Base-by-base conservation (phyloP, 2,888 invertebrate genomes). In the Tricholauxania praeusta region DNA sequence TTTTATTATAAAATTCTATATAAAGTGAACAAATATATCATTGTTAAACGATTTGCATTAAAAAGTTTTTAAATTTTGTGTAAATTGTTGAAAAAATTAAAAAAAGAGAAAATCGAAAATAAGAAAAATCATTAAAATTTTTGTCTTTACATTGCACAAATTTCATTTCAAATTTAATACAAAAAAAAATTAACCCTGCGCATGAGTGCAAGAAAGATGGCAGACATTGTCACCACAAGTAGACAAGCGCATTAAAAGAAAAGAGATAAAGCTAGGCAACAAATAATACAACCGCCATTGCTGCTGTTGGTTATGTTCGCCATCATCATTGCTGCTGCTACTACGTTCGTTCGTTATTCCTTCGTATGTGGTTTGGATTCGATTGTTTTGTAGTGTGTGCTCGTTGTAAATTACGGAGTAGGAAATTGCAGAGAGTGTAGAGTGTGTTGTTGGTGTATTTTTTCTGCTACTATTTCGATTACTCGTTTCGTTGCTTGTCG, bases 81-180 rank as follows among this genome's bases (percentile, higher is more conserved):
- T 17, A 10, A 62, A 53, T 6, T 62, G 14, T 48, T 39, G 10
- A 39, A 53, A 55, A 53, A 74, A 73, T 39, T 55, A 4, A 55
- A 49, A 17, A 66, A 64, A 73, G 63, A 67, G 57, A 74, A 75
- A 73, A 71, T 64, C 47, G 47, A 72, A 72, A 75, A 71, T 76
- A 74, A 52, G 75, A 77, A 78, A 79, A 78, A 76, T 77, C 78
- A 74, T 76, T 80, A 78, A 79, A 79, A 78, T 75, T 77, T 79
- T 78, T 79, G 68, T 64, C 74, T 82, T 79, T 81, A 75, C 79
- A 79, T 79, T 82, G 81, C 79, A 83, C 80, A 84, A 81, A 79
- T 80, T 79, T 79, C 70, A 63, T 53, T 64, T 70, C 60, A 70
- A 39, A 49, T 52, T 62, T 39, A 82, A 81, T 78, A 79, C 57